Conservation (phyloP, 2,888 invertebrate species). For the Trissonchulus sp. region DNA sequence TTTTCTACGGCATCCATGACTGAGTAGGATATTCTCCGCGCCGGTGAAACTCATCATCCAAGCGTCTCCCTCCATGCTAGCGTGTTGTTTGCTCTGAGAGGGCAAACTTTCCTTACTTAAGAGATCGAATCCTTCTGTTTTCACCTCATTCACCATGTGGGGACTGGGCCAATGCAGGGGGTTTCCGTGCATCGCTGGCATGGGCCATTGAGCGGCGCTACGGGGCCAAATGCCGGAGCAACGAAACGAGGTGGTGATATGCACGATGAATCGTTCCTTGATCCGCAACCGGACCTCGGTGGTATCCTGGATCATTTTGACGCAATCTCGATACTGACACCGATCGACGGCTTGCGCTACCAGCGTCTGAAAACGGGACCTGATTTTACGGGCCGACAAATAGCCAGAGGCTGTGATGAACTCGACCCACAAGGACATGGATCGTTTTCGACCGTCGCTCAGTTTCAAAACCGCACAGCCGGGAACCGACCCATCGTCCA, state of each 20-base stretch:
- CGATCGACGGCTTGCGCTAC: conserved; percentile 82
- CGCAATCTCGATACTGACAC: conserved; percentile 80
- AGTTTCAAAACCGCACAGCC: conserved; percentile 87
- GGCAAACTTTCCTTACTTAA: conserved; percentile 67
- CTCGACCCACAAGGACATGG: conserved; percentile 96
- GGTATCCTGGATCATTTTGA: conserved; percentile 87
- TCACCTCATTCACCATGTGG: conserved; percentile 80
- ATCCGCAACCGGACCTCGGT: conserved; percentile 83
- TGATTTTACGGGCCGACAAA: conserved; percentile 82
- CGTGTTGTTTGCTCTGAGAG: conserved; percentile 45
- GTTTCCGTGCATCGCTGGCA: conserved; percentile 68
- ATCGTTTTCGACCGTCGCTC: conserved; percentile 86
- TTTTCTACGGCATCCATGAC: conserved; percentile 73
- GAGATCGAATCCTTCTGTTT: conserved; percentile 87
- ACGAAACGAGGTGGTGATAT: conserved; percentile 88
- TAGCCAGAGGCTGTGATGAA: conserved; percentile 94
- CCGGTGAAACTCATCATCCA: conserved; percentile 85
- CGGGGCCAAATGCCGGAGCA: conserved; percentile 87
- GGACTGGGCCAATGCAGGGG: conserved; percentile 97
- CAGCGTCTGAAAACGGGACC: conserved; percentile 81
- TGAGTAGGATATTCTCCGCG: conserved; percentile 76
- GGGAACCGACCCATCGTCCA: conserved; percentile 84
- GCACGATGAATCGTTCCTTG: conserved; percentile 79
- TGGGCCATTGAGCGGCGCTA: conserved; percentile 87
- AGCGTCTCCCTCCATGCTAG: conserved; percentile 82